Conservation (phyloP, 1,140 invertebrate genomes). For the Chymomyza costata region DNA sequence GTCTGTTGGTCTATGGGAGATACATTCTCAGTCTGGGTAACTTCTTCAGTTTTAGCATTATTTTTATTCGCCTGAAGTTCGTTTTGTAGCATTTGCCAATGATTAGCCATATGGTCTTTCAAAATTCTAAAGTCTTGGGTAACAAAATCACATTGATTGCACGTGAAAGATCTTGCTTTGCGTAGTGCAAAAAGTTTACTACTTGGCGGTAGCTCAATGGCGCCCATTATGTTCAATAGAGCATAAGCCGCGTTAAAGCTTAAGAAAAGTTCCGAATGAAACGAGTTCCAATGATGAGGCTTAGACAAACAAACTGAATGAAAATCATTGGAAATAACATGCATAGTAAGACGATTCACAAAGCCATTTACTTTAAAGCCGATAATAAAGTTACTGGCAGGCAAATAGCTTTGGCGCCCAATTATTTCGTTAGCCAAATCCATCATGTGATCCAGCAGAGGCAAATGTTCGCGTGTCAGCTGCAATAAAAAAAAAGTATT, state of each 20-base stretch:
- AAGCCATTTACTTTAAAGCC: background rate
- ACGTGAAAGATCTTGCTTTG: background rate
- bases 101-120: background rate
- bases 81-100: background rate
- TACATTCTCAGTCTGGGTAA: too few species aligned
- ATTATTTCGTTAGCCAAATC: background rate
- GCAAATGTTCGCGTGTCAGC: too few species aligned
- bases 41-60: too few species aligned
- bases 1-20: too few species aligned
- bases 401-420: background rate
- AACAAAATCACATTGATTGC: slow-evolving; percentile 1
- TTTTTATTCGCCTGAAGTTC: background rate
- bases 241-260: background rate
- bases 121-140: background rate
- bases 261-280: background rate
- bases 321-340: background rate
- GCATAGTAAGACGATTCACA: background rate
- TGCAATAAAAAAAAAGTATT: too few species aligned
- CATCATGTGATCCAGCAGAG: background rate
- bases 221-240: background rate
- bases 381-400: background rate
- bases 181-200: background rate
- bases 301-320: background rate
- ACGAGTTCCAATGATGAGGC: background rate
- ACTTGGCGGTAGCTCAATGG: background rate